These are phyloP conservation scores for Dinothrombium tinctorium DNA, from an alignment of 1,140 invertebrate genomes.

Conservation along the genomic window DNA sequence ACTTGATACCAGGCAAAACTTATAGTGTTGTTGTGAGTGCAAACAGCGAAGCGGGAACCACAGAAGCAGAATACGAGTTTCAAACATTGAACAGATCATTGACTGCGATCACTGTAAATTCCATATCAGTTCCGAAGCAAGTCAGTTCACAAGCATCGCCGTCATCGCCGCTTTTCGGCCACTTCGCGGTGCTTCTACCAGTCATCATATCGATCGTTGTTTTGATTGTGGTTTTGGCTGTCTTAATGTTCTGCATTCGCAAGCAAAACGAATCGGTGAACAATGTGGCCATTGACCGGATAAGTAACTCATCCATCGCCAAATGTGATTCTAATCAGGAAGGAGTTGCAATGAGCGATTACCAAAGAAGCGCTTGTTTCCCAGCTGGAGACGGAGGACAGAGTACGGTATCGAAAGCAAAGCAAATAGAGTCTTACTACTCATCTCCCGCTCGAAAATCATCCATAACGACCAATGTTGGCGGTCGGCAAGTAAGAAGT, in stretches of 20 bases:
- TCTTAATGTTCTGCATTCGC: neutral
- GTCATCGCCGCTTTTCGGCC: neutral
- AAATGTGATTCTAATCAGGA: neutral
- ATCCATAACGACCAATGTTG: no score
- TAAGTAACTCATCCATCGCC: neutral
- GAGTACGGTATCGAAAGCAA: neutral
- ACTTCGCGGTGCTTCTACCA: neutral
- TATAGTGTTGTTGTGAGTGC: conserved; percentile 14
- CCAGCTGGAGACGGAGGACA: neutral
- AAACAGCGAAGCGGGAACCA: conserved; percentile 27
- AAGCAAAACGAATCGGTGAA: neutral
- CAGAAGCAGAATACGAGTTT: conserved; percentile 58
- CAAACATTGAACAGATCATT: conserved; percentile 24
- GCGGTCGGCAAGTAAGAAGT: no score
- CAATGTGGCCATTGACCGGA: neutral
- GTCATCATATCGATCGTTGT: conserved; percentile 1
- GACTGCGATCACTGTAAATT: neutral
- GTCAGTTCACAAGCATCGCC: neutral
- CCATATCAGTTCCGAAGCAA: neutral
- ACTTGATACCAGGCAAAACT: conserved; percentile 37
- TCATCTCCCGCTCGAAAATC: conserved; percentile 1
- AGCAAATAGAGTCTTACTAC: conserved; percentile 1
- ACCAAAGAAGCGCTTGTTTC: neutral
- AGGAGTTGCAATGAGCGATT: neutral
- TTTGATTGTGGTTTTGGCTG: neutral